A percentile compares a stretch with the other conserved stretches of the same genome.
Evolutionary conservation across 23 tunicate species (phyloP).

Genomic region (Ciona savignyi): DNA sequence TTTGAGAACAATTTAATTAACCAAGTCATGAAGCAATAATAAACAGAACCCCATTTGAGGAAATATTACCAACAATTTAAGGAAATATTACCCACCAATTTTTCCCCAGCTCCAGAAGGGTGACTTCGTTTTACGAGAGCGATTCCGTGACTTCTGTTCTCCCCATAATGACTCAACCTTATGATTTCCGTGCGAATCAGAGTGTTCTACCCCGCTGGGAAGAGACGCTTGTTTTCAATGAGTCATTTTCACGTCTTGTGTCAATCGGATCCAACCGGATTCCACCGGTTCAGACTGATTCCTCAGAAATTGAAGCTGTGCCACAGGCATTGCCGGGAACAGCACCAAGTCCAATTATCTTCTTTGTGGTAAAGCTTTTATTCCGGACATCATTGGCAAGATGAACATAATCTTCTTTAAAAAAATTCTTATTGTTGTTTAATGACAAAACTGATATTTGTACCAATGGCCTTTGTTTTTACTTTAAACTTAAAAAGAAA

Average conservation of each 20-base stretch:
- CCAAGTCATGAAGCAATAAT: too few relatives aligned
- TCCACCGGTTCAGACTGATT: neutral
- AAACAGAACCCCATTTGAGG: too few relatives aligned
- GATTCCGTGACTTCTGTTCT: constrained; percentile 50
- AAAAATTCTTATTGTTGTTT: neutral
- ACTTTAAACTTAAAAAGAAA: too few relatives aligned
- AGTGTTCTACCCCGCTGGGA: constrained; percentile 90
- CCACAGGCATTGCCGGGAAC: constrained; percentile 13
- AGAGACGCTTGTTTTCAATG: constrained; percentile 76
- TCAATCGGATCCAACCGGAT: constrained; percentile 4
- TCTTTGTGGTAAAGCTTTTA: constrained; percentile 70
- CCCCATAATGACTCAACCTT: constrained; percentile 88
- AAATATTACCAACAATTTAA: neutral
- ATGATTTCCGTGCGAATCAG: constrained; percentile 60
- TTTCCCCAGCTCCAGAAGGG: constrained; percentile 53
- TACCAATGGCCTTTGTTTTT: too few relatives aligned
- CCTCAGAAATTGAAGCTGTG: constrained; percentile 6
- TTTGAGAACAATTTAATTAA: too few relatives aligned
- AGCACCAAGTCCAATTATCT: constrained; percentile 62
- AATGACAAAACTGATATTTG: neutral
- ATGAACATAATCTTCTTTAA: neutral
- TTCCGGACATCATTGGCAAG: too few relatives aligned
- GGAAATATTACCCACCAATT: neutral
- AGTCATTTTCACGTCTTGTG: constrained; percentile 42
- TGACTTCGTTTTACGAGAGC: constrained; percentile 79